Evolutionary conservation across 2,888 invertebrate genomes (phyloP).

Genomic region (Stenotaenia linearis): DNA sequence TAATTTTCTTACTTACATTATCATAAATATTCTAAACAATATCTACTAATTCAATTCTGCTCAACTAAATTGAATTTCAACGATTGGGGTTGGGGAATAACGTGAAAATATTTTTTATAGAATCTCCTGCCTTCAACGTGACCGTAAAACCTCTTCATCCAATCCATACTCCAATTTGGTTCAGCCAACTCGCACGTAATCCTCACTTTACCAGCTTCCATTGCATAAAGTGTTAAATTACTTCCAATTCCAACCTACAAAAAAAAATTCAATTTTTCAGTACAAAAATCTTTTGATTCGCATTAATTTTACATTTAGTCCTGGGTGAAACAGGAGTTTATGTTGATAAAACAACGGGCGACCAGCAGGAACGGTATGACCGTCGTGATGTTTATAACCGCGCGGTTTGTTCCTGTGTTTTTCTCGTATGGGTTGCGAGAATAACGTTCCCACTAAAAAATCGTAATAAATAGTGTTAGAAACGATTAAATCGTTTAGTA

Average conservation of each 20-base stretch:
- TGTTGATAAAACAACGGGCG: background rate
- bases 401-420: background rate
- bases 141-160: conserved; percentile 62
- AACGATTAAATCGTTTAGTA: too few species aligned
- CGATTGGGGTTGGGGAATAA: background rate
- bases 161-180: conserved; percentile 69
- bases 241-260: conserved; percentile 74
- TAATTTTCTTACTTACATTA: background rate
- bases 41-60: background rate
- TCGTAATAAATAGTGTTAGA: too few species aligned
- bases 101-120: conserved; percentile 29
- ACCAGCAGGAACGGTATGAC: background rate
- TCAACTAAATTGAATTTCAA: conserved; percentile 11
- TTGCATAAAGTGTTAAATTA: conserved; percentile 72
- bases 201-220: conserved; percentile 69
- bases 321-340: background rate
- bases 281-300: background rate
- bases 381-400: background rate
- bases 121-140: conserved; percentile 57
- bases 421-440: background rate
- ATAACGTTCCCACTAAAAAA: too few species aligned
- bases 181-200: conserved; percentile 76
- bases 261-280: background rate
- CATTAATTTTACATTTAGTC: background rate
- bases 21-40: background rate